Base-by-base conservation (phyloP, 2,797 vertebrate genomes). In the Buceros bicornis region DNA sequence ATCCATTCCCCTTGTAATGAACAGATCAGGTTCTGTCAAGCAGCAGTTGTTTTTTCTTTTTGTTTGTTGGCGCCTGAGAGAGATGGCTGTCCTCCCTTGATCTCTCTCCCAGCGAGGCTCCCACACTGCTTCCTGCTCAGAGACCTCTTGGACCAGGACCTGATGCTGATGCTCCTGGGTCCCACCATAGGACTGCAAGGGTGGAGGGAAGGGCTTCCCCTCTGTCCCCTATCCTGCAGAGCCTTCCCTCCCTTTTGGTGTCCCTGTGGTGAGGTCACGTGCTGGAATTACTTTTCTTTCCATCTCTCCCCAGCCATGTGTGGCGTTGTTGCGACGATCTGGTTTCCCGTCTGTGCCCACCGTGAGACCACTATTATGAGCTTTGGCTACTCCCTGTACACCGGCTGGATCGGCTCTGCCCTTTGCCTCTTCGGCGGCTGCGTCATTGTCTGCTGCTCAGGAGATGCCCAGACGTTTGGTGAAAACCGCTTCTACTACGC, bases 401-500 rank as follows among this genome's bases (percentile, higher is more conserved):
- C 98, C 0, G 99, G 99, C 94, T 99, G 99, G 99, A 98, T 99
- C 8, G 99, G 99, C 29, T 98, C 98, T 3, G 97, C 98, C 83
- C 98, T 99, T 94, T 98, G 98, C 97, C 98, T 99, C 57, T 98
- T 99, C 45, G 99, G 99, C 0, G 99, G 99, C 35, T 98, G 96
- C 16, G 97, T 99, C 71, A 98, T 99, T 50, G 96, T 98, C 93
- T 99, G 99, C 98, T 99, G 99, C 95, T 97, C 99, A 0, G 98
- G 98, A 1, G 98, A 99, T 4, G 98, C 98, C 54, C 98, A 97
- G 94, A 87, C 98, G 0, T 99, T 99, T 54, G 98, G 98, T 22
- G 99, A 99, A 90, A 99, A 99, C 90, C 99, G 98, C 40, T 99
- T 99, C 98, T 99, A 99, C 98, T 99, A 99, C 54, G 98, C 99